Evolutionary conservation across 1,140 invertebrate species (phyloP), one percentile per base, ranked within the genome.

Genomic region (Tetramorium parvispinum): DNA sequence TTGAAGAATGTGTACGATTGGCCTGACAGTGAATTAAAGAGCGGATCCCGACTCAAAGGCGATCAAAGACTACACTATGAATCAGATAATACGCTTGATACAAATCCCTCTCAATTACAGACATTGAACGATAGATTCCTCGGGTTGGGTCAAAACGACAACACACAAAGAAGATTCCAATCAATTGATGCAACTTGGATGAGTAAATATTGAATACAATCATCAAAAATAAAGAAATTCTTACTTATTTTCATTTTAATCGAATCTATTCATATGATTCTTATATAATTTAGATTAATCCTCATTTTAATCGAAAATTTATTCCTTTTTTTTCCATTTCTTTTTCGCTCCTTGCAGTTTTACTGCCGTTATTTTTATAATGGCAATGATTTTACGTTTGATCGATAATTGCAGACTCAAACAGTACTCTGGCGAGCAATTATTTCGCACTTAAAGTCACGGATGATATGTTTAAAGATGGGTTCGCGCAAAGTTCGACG

Each of bases 401-500:
- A 55, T 24, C n/a, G 8, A 51, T 24, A 49, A 13, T 2, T n/a
- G 24, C 16, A 21, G 32, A 21, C 40, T 32, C 21, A 43, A 57
- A n/a, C n/a, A 61, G 2, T 46, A 32, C 40, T 6, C 10, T 63
- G 2, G 40, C 57, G 65, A 61, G 43, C 46, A 88, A 92, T 87
- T 93, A 93, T 75, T 57, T 89, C 8, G 89, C 91, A 2, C 82
- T 93, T 43, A 93, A 93, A 83, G 88, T 85, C 66, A 92, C 88
- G 27, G 88, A 91, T 85, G 92, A 93, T 79, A 90, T 92, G 88
- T 93, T 93, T 87, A 93, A 93, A 91, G 92, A 89, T 18, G 89
- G 91, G 1, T 24, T 87, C 37, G 92, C 92, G 73, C 92, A 93
- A 73, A 90, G 91, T 79, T 78, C 75, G 7, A 70, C 78, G 2